Evolutionary conservation across 2,113 vertebrate species (phyloP).

Genomic region (Kobus ellipsiprymnus): DNA sequence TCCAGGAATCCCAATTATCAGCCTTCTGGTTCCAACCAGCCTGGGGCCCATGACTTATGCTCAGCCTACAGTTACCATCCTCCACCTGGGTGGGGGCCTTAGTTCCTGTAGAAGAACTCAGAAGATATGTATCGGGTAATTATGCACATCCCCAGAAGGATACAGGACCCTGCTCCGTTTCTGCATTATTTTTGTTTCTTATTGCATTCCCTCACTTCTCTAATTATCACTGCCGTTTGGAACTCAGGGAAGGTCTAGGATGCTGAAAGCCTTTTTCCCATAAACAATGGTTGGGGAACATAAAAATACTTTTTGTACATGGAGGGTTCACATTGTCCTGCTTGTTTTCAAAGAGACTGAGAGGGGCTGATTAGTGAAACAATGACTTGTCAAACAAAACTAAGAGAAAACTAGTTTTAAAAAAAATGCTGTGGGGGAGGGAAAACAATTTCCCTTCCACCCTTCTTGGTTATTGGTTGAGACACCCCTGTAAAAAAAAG

Average conservation of each 20-base stretch:
- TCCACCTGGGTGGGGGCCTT: background rate
- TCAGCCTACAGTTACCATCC: background rate
- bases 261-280: background rate
- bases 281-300: background rate
- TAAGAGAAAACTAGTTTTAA: background rate
- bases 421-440: background rate
- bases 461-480: background rate
- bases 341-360: background rate
- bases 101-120: background rate
- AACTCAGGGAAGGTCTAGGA: background rate
- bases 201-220: background rate
- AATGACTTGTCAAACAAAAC: background rate
- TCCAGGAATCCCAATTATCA: background rate
- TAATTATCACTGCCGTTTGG: background rate
- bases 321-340: background rate
- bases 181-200: background rate
- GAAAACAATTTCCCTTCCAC: background rate
- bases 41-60: background rate
- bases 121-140: background rate
- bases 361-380: background rate
- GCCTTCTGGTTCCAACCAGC: background rate
- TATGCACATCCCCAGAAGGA: background rate
- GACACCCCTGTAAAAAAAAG: background rate
- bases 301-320: background rate
- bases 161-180: background rate